Conservation (phyloP, 2,797 vertebrate genomes). For the Bucorvus abyssinicus region DNA sequence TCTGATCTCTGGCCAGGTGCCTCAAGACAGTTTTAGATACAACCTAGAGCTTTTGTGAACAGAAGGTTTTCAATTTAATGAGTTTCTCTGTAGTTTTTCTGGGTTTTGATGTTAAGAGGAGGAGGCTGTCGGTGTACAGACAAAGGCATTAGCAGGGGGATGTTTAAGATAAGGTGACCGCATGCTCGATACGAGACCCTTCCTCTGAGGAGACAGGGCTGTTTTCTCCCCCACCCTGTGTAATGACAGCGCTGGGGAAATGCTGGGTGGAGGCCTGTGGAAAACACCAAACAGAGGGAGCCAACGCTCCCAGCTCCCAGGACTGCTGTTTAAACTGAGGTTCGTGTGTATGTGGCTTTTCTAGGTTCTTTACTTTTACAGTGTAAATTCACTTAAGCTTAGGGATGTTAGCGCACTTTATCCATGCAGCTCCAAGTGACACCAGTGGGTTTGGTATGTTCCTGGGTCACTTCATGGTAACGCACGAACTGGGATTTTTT, state of each 20-base stretch:
- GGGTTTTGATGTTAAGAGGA: background rate
- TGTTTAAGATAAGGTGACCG: background rate
- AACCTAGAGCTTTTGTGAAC: background rate
- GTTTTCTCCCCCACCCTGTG: background rate
- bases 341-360: background rate
- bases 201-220: background rate
- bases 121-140: background rate
- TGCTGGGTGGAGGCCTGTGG: background rate
- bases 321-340: background rate
- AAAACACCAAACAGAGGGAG: background rate
- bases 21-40: background rate
- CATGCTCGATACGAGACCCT: background rate
- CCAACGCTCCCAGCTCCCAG: background rate
- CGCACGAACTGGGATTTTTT: background rate
- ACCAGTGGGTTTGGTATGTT: background rate
- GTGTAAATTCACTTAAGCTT: background rate
- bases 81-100: background rate
- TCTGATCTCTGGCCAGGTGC: slow-evolving; percentile 53
- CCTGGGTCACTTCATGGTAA: background rate
- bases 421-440: background rate
- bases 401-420: background rate
- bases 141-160: background rate
- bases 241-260: background rate
- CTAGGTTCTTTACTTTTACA: background rate
- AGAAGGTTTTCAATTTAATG: background rate